A percentile compares a stretch with the other conserved stretches of the same genome.
These are phyloP conservation scores for Drosophila glabriapex DNA, from an alignment of 2,888 invertebrate species.

Conservation along the genomic window DNA sequence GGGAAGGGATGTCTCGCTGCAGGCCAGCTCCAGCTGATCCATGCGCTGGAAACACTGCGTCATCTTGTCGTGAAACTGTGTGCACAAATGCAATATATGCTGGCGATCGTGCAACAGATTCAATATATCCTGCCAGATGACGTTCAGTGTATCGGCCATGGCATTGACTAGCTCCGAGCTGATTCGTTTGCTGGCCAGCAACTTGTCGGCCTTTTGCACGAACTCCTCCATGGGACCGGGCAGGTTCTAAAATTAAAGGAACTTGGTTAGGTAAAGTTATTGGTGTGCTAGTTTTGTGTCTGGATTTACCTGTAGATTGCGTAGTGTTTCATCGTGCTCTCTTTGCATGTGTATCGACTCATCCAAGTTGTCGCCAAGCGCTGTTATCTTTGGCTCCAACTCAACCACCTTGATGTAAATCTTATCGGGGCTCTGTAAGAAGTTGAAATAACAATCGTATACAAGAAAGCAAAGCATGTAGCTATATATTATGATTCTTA, in stretches of 20 bases:
- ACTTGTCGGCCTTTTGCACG: conserved; percentile 93
- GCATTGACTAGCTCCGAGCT: conserved; percentile 93
- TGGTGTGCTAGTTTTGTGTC: neutral
- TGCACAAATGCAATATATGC: conserved; percentile 91
- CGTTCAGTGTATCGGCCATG: conserved; percentile 92
- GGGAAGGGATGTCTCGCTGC: conserved; percentile 89
- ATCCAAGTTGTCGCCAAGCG: conserved; percentile 90
- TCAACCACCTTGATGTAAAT: conserved; percentile 94
- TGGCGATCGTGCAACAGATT: conserved; percentile 91
- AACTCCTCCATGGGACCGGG: conserved; percentile 95
- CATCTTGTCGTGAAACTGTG: conserved; percentile 91
- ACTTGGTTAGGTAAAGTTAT: neutral
- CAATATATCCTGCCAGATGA: conserved; percentile 94
- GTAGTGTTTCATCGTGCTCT: conserved; percentile 93
- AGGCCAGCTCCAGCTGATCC: conserved; percentile 89
- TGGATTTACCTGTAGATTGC: conserved; percentile 91
- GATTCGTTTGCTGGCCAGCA: conserved; percentile 91
- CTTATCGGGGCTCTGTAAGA: conserved; percentile 92
- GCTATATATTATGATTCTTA: neutral
- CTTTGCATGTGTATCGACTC: conserved; percentile 91
- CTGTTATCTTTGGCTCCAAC: conserved; percentile 93
- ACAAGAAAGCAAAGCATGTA: conserved; percentile 8
- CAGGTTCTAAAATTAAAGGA: conserved; percentile 88
- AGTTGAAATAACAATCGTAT: conserved; percentile 6
- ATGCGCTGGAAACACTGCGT: conserved; percentile 89